phyloP scores from a whole-genome alignment of 2,113 vertebrate genomes.

The Percopsis transmontana region DNA sequence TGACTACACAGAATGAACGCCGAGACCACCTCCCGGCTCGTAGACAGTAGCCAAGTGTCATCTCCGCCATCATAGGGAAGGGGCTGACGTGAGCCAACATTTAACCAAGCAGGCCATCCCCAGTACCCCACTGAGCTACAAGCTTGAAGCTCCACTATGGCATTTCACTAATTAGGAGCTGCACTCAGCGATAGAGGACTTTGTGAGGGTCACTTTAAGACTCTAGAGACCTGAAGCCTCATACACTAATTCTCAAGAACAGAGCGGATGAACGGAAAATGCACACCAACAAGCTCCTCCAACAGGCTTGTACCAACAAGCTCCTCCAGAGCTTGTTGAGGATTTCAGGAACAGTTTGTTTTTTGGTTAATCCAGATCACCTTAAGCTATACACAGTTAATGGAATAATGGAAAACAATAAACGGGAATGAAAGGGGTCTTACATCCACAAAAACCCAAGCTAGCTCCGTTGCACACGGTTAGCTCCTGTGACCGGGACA shows the following conservation, averaged over 20 bases:
- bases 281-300: background rate
- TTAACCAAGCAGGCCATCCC: background rate
- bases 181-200: constrained; percentile 18
- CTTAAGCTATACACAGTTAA: constrained; percentile 28
- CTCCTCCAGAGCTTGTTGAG: background rate
- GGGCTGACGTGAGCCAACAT: constrained; percentile 10
- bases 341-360: constrained; percentile 5
- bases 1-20: background rate
- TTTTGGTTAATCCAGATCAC: constrained; percentile 14
- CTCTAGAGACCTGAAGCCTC: background rate
- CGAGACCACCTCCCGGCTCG: background rate
- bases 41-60: constrained; percentile 4
- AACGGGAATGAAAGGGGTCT: constrained; percentile 43
- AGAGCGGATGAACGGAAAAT: background rate
- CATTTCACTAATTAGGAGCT: constrained; percentile 45
- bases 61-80: constrained; percentile 7
- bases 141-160: constrained; percentile 24
- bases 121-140: constrained; percentile 4
- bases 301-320: no score
- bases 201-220: constrained; percentile 16
- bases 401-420: constrained; percentile 61
- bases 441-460: constrained; percentile 51
- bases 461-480: constrained; percentile 28
- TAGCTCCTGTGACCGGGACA: constrained; percentile 23
- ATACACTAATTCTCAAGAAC: constrained; percentile 15